These are phyloP conservation scores for Perdita meconis DNA, from an alignment of 2,888 invertebrate genomes.

Conservation along the genomic window DNA sequence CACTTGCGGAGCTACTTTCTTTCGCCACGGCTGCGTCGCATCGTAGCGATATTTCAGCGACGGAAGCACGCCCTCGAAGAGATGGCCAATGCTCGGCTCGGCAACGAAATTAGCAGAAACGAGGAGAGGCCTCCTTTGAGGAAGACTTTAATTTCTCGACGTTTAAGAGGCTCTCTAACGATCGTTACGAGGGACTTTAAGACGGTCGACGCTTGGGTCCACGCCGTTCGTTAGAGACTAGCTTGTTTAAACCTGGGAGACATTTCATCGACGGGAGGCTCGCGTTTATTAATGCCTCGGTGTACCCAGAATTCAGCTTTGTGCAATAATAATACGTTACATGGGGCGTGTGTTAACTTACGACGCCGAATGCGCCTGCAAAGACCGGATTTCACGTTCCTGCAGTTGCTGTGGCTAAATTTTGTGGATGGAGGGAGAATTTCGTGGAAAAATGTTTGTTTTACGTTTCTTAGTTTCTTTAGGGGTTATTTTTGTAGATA, in stretches of 20 bases:
- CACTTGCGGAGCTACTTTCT: constrained; percentile 51
- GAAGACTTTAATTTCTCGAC: constrained; percentile 53
- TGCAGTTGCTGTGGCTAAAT: constrained; percentile 9
- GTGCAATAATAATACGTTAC: constrained; percentile 55
- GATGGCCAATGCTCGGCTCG: not conserved
- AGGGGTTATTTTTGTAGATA: too few relatives aligned
- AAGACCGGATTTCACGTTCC: constrained; percentile 59
- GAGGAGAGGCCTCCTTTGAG: constrained; percentile 12
- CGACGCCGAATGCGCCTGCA: constrained; percentile 57
- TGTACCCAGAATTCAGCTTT: constrained; percentile 46
- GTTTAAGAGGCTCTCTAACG: constrained; percentile 59
- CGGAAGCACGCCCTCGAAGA: constrained; percentile 39
- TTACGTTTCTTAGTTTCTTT: too few relatives aligned
- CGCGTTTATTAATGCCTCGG: constrained; percentile 62
- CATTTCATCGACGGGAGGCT: constrained; percentile 37
- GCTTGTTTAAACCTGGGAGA: constrained; percentile 59
- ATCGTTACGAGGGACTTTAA: constrained; percentile 60
- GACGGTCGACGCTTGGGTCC: constrained; percentile 24
- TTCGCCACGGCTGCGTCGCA: constrained; percentile 47
- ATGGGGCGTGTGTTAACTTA: constrained; percentile 54
- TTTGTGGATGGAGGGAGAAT: not conserved
- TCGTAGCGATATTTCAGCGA: constrained; percentile 48
- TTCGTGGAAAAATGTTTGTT: not conserved
- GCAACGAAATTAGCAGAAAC: constrained; percentile 28
- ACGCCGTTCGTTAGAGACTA: constrained; percentile 43